Conservation (phyloP, 2,888 invertebrate genomes). For the Drosophila diplacantha region DNA sequence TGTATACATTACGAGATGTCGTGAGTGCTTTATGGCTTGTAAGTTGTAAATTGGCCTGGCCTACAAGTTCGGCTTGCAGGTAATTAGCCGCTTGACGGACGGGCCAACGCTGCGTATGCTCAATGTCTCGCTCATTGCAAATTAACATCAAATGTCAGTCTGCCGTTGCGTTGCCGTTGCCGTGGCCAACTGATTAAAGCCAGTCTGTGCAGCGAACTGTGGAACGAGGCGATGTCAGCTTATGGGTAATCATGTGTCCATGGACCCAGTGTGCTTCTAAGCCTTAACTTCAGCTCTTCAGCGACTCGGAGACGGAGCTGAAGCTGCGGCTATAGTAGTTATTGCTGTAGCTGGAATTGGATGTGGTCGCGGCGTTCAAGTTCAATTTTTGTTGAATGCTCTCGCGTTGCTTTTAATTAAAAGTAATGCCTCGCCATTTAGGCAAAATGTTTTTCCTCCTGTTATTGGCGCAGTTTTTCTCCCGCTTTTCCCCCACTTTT, state of each 20-base stretch:
- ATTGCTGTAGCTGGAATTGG: conserved; percentile 14
- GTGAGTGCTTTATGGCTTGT: conserved; percentile 45
- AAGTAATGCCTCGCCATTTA: conserved; percentile 68
- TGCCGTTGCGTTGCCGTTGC: conserved; percentile 35
- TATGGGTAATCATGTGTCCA: conserved; percentile 67
- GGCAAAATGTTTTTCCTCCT: conserved; percentile 50
- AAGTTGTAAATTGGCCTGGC: conserved; percentile 41
- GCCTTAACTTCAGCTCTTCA: conserved; percentile 11
- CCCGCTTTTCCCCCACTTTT: neutral
- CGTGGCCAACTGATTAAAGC: conserved; percentile 64
- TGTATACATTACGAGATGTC: conserved; percentile 38
- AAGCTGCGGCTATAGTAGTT: neutral
- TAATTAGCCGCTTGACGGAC: conserved; percentile 47
- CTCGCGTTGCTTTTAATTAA: conserved; percentile 67
- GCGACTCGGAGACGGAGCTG: neutral
- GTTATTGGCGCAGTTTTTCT: conserved; percentile 22
- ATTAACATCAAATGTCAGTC: conserved; percentile 62
- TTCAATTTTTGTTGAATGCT: conserved; percentile 63
- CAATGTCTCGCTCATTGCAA: conserved; percentile 59
- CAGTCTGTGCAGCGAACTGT: conserved; percentile 62
- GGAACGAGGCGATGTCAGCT: conserved; percentile 65
- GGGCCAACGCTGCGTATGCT: conserved; percentile 60
- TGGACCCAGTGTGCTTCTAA: neutral
- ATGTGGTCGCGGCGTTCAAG: conserved; percentile 53
- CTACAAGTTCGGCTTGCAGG: conserved; percentile 41